These are phyloP conservation scores for Hypomesus transpacificus DNA, from an alignment of 2,113 vertebrate genomes.

Conservation along the genomic window DNA sequence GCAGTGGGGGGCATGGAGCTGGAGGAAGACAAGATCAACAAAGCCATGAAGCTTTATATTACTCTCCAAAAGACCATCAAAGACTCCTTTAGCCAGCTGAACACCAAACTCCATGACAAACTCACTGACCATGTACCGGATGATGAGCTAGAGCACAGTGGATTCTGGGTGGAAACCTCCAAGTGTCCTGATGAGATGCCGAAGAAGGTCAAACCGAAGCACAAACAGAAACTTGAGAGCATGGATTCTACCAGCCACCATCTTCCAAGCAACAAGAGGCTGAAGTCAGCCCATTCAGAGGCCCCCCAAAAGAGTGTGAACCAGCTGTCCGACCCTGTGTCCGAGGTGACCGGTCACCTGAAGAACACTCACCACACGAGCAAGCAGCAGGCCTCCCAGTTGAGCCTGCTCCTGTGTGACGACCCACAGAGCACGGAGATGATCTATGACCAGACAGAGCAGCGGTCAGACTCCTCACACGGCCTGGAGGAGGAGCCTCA, in stretches of 20 bases:
- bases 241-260: not conserved
- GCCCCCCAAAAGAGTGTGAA: not conserved
- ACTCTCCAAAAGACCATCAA: constrained; percentile 3
- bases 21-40: not conserved
- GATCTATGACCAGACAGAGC: not conserved
- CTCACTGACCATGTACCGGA: constrained; percentile 8
- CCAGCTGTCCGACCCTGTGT: not conserved
- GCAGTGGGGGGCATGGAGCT: not conserved
- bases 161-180: not conserved
- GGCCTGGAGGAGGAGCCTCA: not conserved
- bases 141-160: not conserved
- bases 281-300: not conserved
- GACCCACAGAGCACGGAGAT: not conserved
- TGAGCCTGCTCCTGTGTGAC: not conserved
- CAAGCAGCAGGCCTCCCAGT: constrained; percentile 18
- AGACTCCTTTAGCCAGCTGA: constrained; percentile 10
- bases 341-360: not conserved
- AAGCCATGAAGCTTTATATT: constrained; percentile 3
- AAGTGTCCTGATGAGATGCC: constrained; percentile 10
- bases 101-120: not conserved
- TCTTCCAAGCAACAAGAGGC: not conserved
- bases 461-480: not conserved
- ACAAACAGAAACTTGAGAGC: not conserved
- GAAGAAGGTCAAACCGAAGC: not conserved
- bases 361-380: constrained; percentile 14